phyloP scores from a whole-genome alignment of 2,888 invertebrate species.

The Hofmannophila pseudospretella region DNA sequence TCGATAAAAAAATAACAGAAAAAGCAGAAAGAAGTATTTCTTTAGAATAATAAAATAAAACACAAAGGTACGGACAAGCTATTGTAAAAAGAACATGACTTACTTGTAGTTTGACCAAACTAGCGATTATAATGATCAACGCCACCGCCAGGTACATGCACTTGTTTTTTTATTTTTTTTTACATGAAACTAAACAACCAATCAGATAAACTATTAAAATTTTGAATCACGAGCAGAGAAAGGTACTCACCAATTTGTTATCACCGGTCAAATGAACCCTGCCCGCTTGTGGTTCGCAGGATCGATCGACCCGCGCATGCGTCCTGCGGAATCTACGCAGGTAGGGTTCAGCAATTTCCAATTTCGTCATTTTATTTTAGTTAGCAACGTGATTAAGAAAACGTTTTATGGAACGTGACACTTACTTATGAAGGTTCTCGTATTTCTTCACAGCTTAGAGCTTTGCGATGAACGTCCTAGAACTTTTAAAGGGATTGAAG shows the following conservation, averaged over 20 bases:
- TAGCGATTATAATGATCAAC: conserved; percentile 67
- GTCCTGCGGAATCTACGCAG: conserved; percentile 18
- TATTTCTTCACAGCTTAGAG: no score
- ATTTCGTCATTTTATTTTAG: not conserved
- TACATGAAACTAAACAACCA: no score
- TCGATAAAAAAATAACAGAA: no score
- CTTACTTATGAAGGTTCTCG: no score
- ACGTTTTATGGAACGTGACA: no score
- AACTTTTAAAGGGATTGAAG: no score
- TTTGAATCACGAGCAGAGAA: conserved; percentile 5
- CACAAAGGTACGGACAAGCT: no score
- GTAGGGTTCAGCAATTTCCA: not conserved
- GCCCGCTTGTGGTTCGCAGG: conserved; percentile 10
- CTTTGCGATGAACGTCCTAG: no score
- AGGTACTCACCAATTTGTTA: conserved; percentile 56
- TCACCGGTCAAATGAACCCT: conserved; percentile 50
- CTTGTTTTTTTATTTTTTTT: conserved; percentile 16
- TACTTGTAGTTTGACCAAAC: conserved; percentile 70
- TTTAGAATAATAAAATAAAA: no score
- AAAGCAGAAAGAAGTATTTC: no score
- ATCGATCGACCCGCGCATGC: conserved; percentile 58
- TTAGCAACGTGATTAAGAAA: not conserved
- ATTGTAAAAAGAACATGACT: no score
- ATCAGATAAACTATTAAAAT: no score
- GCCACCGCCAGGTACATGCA: conserved; percentile 75